phyloP scores from a whole-genome alignment of 2,888 invertebrate species.

The Prionchulus punctatus region DNA sequence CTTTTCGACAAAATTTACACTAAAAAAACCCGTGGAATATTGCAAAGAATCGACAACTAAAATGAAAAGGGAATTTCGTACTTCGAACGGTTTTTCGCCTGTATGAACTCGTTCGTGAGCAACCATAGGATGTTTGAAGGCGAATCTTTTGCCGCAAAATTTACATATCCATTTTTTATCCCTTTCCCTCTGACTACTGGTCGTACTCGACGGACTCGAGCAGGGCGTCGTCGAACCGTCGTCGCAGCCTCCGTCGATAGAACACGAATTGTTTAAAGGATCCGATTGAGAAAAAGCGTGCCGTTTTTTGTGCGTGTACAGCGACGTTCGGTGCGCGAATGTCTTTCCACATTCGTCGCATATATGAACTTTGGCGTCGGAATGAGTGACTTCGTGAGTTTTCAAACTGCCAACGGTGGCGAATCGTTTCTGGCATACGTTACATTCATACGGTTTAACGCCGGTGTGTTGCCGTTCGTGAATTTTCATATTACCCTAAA shows the following conservation, averaged over 20 bases:
- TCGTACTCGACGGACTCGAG: background rate
- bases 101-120: constrained; percentile 15
- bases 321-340: constrained; percentile 9
- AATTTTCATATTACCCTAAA: constrained; percentile 12
- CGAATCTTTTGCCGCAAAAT: constrained; percentile 10
- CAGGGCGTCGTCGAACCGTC: background rate
- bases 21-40: constrained; percentile 6
- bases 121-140: constrained; percentile 7
- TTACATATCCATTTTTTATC: constrained; percentile 8
- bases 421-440: constrained; percentile 8
- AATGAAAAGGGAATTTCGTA: background rate
- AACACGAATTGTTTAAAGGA: too few species aligned
- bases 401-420: constrained; percentile 9
- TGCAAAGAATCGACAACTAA: too few species aligned
- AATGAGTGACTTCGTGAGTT: constrained; percentile 11
- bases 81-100: constrained; percentile 14
- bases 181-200: background rate
- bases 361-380: background rate
- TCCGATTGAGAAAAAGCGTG: background rate
- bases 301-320: constrained; percentile 11
- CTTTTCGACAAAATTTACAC: constrained; percentile 14
- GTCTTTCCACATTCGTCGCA: constrained; percentile 10
- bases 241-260: too few species aligned
- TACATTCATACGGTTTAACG: constrained; percentile 8
- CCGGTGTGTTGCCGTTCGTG: constrained; percentile 13